phyloP scores from a whole-genome alignment of 2,113 vertebrate species.

The Notechis scutatus region DNA sequence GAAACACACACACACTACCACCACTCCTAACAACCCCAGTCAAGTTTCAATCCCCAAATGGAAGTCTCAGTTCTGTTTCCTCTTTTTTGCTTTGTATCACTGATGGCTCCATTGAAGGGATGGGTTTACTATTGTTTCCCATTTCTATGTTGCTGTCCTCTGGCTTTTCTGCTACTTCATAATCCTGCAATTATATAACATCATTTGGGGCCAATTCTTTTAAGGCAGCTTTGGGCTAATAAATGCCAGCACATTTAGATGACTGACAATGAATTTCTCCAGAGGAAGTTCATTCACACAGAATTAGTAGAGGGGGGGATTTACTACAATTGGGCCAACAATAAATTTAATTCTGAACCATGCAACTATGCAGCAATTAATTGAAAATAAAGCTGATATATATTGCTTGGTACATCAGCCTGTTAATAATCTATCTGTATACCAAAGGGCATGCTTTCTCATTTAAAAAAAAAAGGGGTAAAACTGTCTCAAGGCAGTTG shows the following conservation, averaged over 20 bases:
- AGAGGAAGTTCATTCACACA: conserved; percentile 57
- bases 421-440: background rate
- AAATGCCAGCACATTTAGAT: background rate
- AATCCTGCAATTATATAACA: background rate
- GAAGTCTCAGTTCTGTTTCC: background rate
- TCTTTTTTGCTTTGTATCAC: background rate
- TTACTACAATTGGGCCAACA: conserved; percentile 33
- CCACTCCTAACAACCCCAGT: background rate
- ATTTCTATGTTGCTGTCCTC: background rate
- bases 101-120: background rate
- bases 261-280: background rate
- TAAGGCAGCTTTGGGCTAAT: background rate
- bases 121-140: background rate
- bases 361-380: conserved; percentile 14
- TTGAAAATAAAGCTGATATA: background rate
- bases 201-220: background rate
- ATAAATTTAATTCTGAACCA: conserved; percentile 27
- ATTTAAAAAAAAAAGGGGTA: background rate
- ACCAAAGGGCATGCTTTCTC: background rate
- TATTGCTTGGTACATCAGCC: background rate
- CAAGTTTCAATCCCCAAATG: background rate
- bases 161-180: background rate
- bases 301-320: conserved; percentile 47
- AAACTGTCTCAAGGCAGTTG: background rate
- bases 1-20: background rate